Evolutionary conservation across 2,888 invertebrate genomes (phyloP).

Genomic region (Caenorhabditis japonica): DNA sequence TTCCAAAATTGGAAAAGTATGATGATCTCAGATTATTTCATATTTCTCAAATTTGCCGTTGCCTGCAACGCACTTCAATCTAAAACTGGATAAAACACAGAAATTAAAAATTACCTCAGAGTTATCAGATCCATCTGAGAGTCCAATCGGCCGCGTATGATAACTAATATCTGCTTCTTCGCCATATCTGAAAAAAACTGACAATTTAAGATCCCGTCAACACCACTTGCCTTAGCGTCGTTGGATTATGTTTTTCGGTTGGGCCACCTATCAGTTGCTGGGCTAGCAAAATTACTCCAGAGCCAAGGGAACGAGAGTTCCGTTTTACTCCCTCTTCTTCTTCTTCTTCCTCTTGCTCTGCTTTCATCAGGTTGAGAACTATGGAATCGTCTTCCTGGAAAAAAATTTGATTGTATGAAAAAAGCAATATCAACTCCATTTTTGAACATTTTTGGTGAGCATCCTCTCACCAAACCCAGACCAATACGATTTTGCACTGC

Average conservation of each 20-base stretch:
- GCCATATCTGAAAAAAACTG: slow-evolving; percentile 13
- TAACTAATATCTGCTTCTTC: slow-evolving; percentile 48
- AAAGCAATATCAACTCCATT: no score
- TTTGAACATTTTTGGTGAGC: no score
- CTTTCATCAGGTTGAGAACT: slow-evolving; percentile 61
- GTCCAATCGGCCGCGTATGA: slow-evolving; percentile 47
- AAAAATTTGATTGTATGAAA: no score
- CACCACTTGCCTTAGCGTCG: slow-evolving; percentile 14
- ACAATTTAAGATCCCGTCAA: not conserved
- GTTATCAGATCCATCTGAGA: slow-evolving; percentile 43
- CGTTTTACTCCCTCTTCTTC: slow-evolving; percentile 46
- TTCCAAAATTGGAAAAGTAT: no score
- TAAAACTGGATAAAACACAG: no score
- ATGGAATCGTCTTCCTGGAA: slow-evolving; percentile 62
- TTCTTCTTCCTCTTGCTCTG: slow-evolving; percentile 56
- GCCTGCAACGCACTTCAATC: not conserved
- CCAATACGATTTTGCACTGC: no score
- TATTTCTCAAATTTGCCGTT: no score
- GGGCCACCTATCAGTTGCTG: slow-evolving; percentile 67
- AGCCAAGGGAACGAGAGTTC: slow-evolving; percentile 51
- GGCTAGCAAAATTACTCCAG: slow-evolving; percentile 72
- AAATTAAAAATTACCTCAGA: no score
- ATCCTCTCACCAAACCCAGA: no score
- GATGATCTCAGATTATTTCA: no score
- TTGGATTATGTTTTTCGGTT: slow-evolving; percentile 11